Percentiles rank a stretch among this genome's conserved stretches.
Conservation (phyloP, 2,797 vertebrate species). For the Neostethus bicornis region DNA sequence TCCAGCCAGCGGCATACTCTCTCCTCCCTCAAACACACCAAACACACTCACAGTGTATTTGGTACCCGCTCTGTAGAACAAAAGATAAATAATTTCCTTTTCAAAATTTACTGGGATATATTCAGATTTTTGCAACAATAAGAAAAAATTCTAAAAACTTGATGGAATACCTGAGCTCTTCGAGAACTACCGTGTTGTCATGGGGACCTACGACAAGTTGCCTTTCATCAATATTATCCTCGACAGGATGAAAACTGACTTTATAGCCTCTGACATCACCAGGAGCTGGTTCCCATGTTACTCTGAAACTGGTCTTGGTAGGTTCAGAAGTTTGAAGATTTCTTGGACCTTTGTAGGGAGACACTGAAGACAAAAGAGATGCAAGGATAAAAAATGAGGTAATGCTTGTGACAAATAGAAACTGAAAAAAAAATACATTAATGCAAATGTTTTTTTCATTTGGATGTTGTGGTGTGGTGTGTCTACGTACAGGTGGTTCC, state of each 20-base stretch:
- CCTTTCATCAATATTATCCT: conserved; percentile 84
- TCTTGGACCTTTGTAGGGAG: conserved; percentile 91
- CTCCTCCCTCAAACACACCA: conserved; percentile 96
- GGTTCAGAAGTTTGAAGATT: conserved; percentile 97
- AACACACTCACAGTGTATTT: conserved; percentile 95
- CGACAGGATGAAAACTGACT: conserved; percentile 90
- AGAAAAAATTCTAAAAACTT: conserved; percentile 1
- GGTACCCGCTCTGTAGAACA: conserved; percentile 87
- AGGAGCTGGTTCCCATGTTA: conserved; percentile 94
- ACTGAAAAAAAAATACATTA: neutral
- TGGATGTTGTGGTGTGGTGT: conserved; percentile 1
- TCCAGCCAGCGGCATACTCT: conserved; percentile 93
- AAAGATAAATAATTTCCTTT: neutral
- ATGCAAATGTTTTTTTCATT: neutral
- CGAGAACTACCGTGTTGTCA: conserved; percentile 96
- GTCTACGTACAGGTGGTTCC: conserved; percentile 90
- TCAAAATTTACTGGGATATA: neutral
- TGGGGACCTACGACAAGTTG: conserved; percentile 91
- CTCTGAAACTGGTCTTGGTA: conserved; percentile 93
- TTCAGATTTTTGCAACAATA: neutral
- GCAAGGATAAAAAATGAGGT: neutral
- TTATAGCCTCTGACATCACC: conserved; percentile 95
- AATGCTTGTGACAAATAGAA: neutral
- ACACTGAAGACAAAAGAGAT: conserved; percentile 73
- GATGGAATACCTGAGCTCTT: conserved; percentile 90